A percentile compares a stretch with the other conserved stretches of the same genome.
Evolutionary conservation across 2,888 invertebrate species (phyloP).

Genomic region (Microplitis deprimator): DNA sequence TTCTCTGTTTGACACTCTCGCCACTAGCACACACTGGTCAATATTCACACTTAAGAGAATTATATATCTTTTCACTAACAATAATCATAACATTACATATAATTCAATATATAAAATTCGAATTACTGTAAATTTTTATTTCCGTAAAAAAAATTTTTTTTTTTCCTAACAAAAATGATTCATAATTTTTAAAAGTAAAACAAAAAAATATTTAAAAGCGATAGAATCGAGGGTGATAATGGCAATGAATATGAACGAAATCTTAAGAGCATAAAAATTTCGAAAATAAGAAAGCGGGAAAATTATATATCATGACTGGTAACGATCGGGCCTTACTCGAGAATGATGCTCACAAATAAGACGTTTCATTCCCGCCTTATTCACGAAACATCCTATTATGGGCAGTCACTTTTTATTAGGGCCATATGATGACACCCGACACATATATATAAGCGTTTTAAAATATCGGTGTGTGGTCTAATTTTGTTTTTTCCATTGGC

Average conservation of each 20-base stretch:
- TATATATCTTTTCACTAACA: background rate
- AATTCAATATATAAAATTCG: background rate
- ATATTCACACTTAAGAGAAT: background rate
- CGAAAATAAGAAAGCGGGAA: conserved; percentile 7
- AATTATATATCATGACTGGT: conserved; percentile 21
- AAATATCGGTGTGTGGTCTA: conserved; percentile 25
- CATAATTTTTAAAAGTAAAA: too few relatives aligned
- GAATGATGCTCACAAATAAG: conserved; percentile 28
- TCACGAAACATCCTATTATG: conserved; percentile 37
- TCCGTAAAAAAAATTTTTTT: background rate
- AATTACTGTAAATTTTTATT: background rate
- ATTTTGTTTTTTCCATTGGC: conserved; percentile 13
- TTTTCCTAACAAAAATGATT: too few relatives aligned
- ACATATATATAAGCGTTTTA: conserved; percentile 18
- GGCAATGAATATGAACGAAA: conserved; percentile 25
- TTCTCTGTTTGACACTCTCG: conserved; percentile 51
- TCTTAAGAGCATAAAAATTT: conserved; percentile 10
- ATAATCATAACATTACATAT: background rate
- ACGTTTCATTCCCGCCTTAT: conserved; percentile 29
- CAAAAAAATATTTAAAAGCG: background rate
- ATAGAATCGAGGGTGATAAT: conserved; percentile 28
- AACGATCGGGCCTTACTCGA: conserved; percentile 14
- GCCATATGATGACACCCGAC: conserved; percentile 33
- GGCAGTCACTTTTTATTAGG: conserved; percentile 39
- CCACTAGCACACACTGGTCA: conserved; percentile 30